Base-by-base conservation (phyloP, 1,140 invertebrate genomes). In the Chironomus tepperi region DNA sequence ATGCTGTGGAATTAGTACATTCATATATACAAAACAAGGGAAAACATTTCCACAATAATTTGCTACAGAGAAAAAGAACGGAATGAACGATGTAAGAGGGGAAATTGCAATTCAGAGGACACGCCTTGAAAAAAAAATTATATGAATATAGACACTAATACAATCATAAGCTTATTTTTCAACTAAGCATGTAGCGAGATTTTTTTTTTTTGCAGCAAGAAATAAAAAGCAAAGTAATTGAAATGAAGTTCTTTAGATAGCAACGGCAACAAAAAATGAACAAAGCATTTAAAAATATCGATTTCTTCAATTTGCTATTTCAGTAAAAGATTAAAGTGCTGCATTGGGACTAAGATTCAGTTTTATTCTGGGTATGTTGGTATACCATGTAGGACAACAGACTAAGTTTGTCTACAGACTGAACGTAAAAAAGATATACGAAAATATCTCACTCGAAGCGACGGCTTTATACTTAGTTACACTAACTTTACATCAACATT, bases 201-300 rank as follows among this genome's bases (percentile, higher is more conserved):
- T n/a, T n/a, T n/a, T 57, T 15, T 57, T 57, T 57, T n/a, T 5
- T 57, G 47, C 47, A 57, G 47, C 47, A 57, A 57, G 10, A 12
- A 34, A 34, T 34, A 34, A 34, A 57, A 57, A 57, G 47, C 47
- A 57, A 34, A 57, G 47, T 57, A 57, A 57, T 57, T 57, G 47
- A 57, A 57, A 57, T 57, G 47, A 57, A 57, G 47, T 57, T n/a
- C 47, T 57, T 57, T 57, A 57, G 47, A 57, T 57, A 57, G n/a
- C 47, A 57, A 15, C 10, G 15, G 47, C n/a, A n/a, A 15, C 47
- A n/a, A n/a, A n/a, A 57, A n/a, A 57, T 57, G 47, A 57, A 57
- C 47, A 57, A 57, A 57, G n/a, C 47, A 57, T 57, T 57, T 57
- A 57, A 57, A 57, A 57, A 57, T 57, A 57, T 57, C 47, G 47